phyloP scores from a whole-genome alignment of 2,113 vertebrate genomes.

The Sterna hirundo region DNA sequence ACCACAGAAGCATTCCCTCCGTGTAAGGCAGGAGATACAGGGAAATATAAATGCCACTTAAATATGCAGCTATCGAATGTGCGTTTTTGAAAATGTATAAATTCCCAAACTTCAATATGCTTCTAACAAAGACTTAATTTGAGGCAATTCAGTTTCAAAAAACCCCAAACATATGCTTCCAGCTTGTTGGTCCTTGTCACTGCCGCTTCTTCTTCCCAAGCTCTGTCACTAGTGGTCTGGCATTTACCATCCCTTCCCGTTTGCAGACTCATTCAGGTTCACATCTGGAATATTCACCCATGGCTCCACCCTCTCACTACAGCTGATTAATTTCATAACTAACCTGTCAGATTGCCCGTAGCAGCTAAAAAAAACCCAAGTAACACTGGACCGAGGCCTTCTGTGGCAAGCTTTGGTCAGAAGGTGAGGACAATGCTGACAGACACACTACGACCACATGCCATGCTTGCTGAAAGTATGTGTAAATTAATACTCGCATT shows the following conservation, averaged over 20 bases:
- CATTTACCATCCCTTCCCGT: background rate
- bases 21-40: background rate
- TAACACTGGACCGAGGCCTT: background rate
- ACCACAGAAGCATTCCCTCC: background rate
- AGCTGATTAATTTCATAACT: background rate
- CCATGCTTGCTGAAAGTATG: background rate
- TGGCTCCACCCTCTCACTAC: background rate
- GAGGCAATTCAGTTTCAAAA: background rate
- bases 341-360: background rate
- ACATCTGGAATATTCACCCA: background rate
- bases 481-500: constrained; percentile 28
- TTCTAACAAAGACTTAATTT: background rate
- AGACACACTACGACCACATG: background rate
- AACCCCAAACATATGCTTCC: background rate
- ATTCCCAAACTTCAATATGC: background rate
- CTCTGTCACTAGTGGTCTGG: background rate
- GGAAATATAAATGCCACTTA: background rate
- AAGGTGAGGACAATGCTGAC: background rate
- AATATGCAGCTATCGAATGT: background rate
- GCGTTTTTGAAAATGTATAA: background rate
- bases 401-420: background rate
- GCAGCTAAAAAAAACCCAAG: background rate
- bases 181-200: background rate
- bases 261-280: background rate
- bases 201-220: background rate